Percentiles rank a stretch among this genome's conserved stretches.
phyloP scores from a whole-genome alignment of 2,888 invertebrate genomes.

The Eupithecia inturbata region DNA sequence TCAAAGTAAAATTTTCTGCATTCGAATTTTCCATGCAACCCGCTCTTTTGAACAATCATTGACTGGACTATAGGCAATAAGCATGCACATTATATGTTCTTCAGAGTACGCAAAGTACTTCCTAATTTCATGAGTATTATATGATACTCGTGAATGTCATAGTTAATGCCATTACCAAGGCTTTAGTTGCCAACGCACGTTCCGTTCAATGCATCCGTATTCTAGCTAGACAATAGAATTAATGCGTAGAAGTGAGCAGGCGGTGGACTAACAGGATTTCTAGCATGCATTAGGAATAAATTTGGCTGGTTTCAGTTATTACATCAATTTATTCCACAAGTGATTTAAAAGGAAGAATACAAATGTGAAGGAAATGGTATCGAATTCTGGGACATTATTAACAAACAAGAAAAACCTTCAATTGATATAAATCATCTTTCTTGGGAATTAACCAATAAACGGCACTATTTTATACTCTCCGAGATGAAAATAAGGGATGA shows the following conservation, averaged over 20 bases:
- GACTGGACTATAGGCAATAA: no score
- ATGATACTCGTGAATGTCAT: neutral
- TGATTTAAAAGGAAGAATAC: neutral
- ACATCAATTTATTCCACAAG: neutral
- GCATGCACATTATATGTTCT: no score
- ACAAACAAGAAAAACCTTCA: neutral
- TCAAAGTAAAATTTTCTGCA: no score
- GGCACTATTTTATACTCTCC: neutral
- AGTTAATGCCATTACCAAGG: conserved; percentile 5
- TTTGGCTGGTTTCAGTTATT: conserved; percentile 21
- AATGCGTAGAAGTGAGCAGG: conserved; percentile 22
- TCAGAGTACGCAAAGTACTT: neutral
- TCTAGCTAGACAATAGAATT: conserved; percentile 35
- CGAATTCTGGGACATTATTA: neutral
- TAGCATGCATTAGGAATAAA: conserved; percentile 25
- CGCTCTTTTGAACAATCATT: no score
- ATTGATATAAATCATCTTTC: neutral
- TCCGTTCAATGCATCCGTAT: conserved; percentile 35
- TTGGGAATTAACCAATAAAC: conserved; percentile 16
- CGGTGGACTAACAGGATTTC: conserved; percentile 28
- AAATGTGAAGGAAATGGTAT: neutral
- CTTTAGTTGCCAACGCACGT: conserved; percentile 31
- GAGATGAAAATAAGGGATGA: conserved; percentile 10
- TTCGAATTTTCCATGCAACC: no score
- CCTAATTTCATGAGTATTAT: neutral